Conservation (phyloP, 2,113 vertebrate species). For the Melospiza georgiana region DNA sequence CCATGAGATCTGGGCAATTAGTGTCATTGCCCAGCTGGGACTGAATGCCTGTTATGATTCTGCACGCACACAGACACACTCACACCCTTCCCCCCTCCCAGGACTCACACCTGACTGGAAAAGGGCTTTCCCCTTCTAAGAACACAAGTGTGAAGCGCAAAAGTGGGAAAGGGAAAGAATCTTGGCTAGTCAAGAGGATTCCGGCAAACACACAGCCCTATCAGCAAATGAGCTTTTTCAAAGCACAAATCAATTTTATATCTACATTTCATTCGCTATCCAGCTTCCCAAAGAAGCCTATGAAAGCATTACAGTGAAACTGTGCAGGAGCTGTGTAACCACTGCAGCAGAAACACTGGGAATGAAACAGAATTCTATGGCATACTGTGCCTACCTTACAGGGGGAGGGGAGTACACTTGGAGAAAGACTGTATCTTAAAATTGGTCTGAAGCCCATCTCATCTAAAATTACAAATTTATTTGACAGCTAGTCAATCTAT, state of each 20-base stretch:
- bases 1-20: constrained; percentile 74
- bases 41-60: constrained; percentile 60
- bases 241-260: not conserved
- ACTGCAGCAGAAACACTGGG: constrained; percentile 32
- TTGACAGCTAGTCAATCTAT: constrained; percentile 42
- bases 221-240: not conserved
- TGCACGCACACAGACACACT: not conserved
- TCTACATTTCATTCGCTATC: not conserved
- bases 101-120: constrained; percentile 44
- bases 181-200: not conserved
- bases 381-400: not conserved
- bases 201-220: not conserved
- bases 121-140: constrained; percentile 54
- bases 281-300: not conserved
- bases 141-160: not conserved
- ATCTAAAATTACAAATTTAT: constrained; percentile 63
- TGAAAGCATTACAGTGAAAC: not conserved
- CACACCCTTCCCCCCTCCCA: not conserved
- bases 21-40: constrained; percentile 75
- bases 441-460: constrained; percentile 26
- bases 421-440: constrained; percentile 22
- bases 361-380: constrained; percentile 15
- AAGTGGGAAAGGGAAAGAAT: not conserved
- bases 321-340: not conserved
- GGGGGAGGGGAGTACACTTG: constrained; percentile 11